phyloP scores from a whole-genome alignment of 2,888 invertebrate species.

The Acleris emargana region DNA sequence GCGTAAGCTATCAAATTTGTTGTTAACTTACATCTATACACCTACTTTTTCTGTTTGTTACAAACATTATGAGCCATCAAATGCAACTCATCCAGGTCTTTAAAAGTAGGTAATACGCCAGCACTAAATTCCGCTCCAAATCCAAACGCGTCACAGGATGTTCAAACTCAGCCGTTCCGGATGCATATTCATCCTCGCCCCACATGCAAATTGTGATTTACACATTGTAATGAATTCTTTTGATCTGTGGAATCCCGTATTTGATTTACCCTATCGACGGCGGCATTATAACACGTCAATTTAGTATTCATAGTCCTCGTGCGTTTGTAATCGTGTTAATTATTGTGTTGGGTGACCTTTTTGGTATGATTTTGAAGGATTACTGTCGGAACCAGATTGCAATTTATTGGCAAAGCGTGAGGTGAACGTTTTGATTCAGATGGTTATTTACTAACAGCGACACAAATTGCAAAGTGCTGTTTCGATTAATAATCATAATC shows the following conservation, averaged over 20 bases:
- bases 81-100: no score
- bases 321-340: constrained; percentile 59
- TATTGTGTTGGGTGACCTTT: constrained; percentile 25
- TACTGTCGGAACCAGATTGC: constrained; percentile 7
- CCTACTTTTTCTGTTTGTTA: no score
- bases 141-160: constrained; percentile 70
- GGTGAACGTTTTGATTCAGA: background rate
- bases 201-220: constrained; percentile 83
- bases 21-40: no score
- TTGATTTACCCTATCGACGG: constrained; percentile 82
- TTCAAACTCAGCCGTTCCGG: constrained; percentile 70
- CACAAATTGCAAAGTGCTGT: background rate
- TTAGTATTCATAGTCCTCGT: constrained; percentile 80
- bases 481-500: constrained; percentile 19
- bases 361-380: constrained; percentile 13
- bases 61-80: no score
- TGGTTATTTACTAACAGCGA: background rate
- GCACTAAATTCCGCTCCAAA: background rate
- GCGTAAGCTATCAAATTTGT: no score
- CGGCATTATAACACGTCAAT: constrained; percentile 73
- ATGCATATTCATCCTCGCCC: constrained; percentile 82
- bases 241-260: constrained; percentile 83
- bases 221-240: constrained; percentile 84
- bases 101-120: no score
- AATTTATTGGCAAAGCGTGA: constrained; percentile 1